Evolutionary conservation across 30 jellyfish, hydroid and myxozoan genomes (phyloP), one percentile per base, ranked within the genome.

Genomic region (Chironex yamaguchii): DNA sequence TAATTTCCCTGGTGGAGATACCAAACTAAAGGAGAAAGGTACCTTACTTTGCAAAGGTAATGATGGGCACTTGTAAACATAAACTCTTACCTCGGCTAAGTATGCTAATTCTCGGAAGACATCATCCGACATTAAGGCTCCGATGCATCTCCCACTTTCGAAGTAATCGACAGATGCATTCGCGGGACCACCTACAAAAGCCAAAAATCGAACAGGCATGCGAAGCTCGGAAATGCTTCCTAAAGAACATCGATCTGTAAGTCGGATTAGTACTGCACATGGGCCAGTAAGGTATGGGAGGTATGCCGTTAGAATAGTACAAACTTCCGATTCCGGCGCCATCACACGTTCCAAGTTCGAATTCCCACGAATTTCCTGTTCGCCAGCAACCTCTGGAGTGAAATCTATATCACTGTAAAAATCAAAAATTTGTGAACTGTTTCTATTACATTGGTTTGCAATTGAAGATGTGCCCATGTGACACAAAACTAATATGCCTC

Each of bases 61-160:
- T 25, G 32, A 4, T 35, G 28, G 35, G 12, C 71, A 67, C 6
- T 4, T 6, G n/a, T 6, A 11, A 11, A 58, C 26, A 12, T 29
- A 50, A 25, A 6, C 29, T 52, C 93, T 25, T 84, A 90, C 97
- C 92, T 90, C 72, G 30, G 79, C 72, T 22, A 50, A 50, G 62
- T 74, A 71, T 0, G 96, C 97, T 69, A 81, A 29, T 3, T 83
- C 67, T 17, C 76, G 70, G 49, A 90, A 90, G 48, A 31, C 26
- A 32, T 87, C 29, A 49, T 84, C 83, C 35, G 97, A 82, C 92
- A 82, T 52, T 54, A 90, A 42, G 1, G 92, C 76, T 13, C 97
- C 97, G 28, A 90, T 26, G 49, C 91, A 77, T 13, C 96, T 72
- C 6, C 97, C 97, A 0, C 77, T 33, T 58, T 90, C 85, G 34